A percentile compares a stretch with the other conserved stretches of the same genome.
Conservation (phyloP, 1,140 invertebrate species). For the Melitaea cinxia region DNA sequence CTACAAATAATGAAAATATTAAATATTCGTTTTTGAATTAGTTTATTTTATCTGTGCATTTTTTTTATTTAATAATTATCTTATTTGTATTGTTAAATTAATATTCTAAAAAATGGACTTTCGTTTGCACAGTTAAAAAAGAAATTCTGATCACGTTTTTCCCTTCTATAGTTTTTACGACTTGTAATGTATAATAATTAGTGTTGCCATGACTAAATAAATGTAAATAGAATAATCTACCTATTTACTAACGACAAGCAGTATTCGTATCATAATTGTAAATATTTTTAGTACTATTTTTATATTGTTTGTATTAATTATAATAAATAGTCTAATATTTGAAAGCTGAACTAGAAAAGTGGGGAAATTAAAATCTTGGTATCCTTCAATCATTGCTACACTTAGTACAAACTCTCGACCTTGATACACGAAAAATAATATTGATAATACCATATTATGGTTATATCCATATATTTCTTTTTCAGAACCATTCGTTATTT, state of each 20-base stretch:
- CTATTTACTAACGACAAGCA: conserved; percentile 16
- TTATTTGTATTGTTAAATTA: too few species aligned
- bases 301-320: not conserved
- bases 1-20: not conserved
- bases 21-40: not conserved
- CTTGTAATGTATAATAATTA: conserved; percentile 1
- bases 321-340: not conserved
- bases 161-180: not conserved
- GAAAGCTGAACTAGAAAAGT: not conserved
- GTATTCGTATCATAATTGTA: conserved; percentile 26
- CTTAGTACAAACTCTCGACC: too few species aligned
- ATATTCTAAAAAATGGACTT: too few species aligned
- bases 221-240: not conserved
- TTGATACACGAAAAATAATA: too few species aligned
- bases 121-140: not conserved
- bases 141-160: not conserved
- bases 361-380: too few species aligned
- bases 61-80: not conserved
- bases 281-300: conserved; percentile 13
- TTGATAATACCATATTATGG: too few species aligned
- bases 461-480: too few species aligned
- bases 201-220: conserved; percentile 3
- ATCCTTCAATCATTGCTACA: too few species aligned
- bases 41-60: not conserved
- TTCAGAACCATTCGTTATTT: too few species aligned